Evolutionary conservation across 2,888 invertebrate species (phyloP), one percentile per base, ranked within the genome.

Genomic region (Adineta ricciae): DNA sequence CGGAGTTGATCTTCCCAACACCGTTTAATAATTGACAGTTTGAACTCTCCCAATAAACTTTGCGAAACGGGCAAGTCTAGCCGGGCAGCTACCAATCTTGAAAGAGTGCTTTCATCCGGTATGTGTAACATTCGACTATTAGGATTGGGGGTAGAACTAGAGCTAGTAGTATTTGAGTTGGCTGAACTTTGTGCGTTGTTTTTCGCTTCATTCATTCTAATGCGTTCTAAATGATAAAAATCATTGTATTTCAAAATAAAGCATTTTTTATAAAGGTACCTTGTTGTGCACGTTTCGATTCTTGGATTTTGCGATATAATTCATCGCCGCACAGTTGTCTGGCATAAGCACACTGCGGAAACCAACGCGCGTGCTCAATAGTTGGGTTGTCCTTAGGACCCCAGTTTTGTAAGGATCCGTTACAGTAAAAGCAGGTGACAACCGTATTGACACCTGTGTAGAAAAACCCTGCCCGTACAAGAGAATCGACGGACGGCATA

Each of bases 1-100:
- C 78, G 78, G n/a, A 78, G 41, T 78, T 78, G 78, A 78, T 78
- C 78, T 78, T 78, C 78, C 78, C 38, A 78, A 24, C 78, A 78
- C 2, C 78, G 78, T 78, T 78, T 78, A n/a, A 78, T 78, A 2
- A 78, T 78, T 41, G 78, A 78, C 41, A 78, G n/a, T 41, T 78
- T 78, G n/a, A 78, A 41, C 5, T 41, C 16, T 78, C 41, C 41
- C n/a, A 78, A 78, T 38, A 78, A 41, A n/a, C 78, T 41, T 78
- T 78, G 38, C n/a, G 78, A 38, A 24, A 38, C 41, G 2, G 78
- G 78, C n/a, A 78, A 5, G 41, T 78, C 78, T 1, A 78, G 41
- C 11, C 78, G 78, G n/a, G 78, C 78, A 41, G 78, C 78, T 41
- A 78, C 78, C 24, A 78, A n/a, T 14, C 78, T 21, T 38, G 78